Conservation (phyloP, 2,888 invertebrate species). For the Mesochorus sp. region DNA sequence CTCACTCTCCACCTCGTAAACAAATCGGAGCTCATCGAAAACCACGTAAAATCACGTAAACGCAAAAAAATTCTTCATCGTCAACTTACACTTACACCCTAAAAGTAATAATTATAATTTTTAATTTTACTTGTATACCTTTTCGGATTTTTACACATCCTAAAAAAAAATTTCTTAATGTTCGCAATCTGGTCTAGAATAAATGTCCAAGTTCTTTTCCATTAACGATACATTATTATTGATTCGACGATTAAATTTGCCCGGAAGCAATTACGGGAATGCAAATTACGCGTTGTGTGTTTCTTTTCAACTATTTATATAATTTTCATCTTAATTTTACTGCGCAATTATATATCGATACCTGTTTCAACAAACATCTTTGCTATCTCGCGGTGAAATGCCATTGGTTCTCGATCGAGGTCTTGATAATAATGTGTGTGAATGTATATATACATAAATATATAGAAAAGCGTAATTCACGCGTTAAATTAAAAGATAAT, state of each 20-base stretch:
- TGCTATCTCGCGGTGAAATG: neutral
- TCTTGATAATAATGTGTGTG: too few species aligned
- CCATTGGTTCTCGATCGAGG: neutral
- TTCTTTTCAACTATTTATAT: neutral
- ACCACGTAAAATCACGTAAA: neutral
- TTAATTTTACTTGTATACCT: too few species aligned
- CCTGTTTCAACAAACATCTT: neutral
- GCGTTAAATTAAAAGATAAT: too few species aligned
- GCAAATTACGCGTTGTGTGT: neutral
- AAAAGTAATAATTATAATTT: too few species aligned
- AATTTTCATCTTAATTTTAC: neutral
- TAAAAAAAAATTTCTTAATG: too few species aligned
- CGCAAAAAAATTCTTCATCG: neutral
- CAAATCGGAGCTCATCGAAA: constrained; percentile 9
- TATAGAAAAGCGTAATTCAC: constrained; percentile 28
- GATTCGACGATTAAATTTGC: neutral
- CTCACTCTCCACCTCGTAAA: constrained; percentile 21
- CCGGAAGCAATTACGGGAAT: neutral
- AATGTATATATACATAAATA: too few species aligned
- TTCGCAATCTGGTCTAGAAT: too few species aligned
- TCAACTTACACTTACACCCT: too few species aligned
- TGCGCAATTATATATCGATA: neutral
- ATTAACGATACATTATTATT: too few species aligned
- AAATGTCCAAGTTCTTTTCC: too few species aligned
- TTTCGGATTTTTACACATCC: too few species aligned